Percentiles rank a stretch among this genome's conserved stretches.
Conservation (phyloP, 1,140 invertebrate species). For the Condylostylus longicornis region DNA sequence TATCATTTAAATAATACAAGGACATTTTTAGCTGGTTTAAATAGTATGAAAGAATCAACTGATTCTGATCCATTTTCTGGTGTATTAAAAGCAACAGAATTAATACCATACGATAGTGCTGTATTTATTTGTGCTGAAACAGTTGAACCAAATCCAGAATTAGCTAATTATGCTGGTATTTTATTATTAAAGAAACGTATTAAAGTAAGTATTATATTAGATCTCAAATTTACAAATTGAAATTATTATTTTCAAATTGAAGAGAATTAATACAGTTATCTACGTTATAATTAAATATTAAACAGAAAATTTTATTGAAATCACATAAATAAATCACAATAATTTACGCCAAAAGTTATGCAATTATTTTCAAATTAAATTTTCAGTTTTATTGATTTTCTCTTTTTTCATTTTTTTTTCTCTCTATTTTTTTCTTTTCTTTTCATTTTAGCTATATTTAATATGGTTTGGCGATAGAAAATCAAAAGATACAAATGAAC, state of each 20-base stretch:
- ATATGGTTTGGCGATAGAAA: conserved; percentile 24
- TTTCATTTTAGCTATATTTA: conserved; percentile 18
- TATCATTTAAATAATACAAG: conserved; percentile 30
- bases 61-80: conserved; percentile 26
- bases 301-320: no score
- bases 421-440: conserved; percentile 4
- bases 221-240: background rate
- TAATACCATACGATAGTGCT: conserved; percentile 43
- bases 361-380: no score
- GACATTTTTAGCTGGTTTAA: conserved; percentile 28
- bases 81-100: conserved; percentile 31
- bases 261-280: no score
- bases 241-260: background rate
- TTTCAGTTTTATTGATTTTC: background rate
- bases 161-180: conserved; percentile 35
- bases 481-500: conserved; percentile 25
- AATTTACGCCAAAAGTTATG: no score
- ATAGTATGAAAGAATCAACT: conserved; percentile 26
- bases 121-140: conserved; percentile 38
- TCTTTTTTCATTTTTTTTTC: conserved; percentile 6
- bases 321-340: no score
- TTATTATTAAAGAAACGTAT: conserved; percentile 38
- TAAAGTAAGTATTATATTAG: conserved; percentile 27
- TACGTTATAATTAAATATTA: no score
- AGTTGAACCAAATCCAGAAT: conserved; percentile 33